Evolutionary conservation across 2,888 invertebrate genomes (phyloP), one percentile per base, ranked within the genome.

Genomic region (Ectropis crepuscularia): DNA sequence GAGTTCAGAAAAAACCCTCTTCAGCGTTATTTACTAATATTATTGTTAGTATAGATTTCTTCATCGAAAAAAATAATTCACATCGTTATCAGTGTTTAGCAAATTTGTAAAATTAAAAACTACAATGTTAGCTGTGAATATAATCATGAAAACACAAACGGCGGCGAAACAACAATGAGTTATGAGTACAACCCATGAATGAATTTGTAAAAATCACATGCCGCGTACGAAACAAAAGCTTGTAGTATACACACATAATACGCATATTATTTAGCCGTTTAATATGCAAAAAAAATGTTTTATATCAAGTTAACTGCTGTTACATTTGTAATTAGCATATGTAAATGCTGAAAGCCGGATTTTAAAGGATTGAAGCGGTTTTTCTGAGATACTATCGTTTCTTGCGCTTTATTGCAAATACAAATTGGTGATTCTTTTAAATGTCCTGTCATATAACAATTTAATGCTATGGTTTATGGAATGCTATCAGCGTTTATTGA

Each of bases 241-340:
- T 37, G 39, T 54, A 55, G 43, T 50, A 59, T 54, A 64, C 63
- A 60, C 59, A 45, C 43, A 6, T 39, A 55, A 57, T 9, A 60
- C 46, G 53, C 61, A 65, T 53, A 57, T 54, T 58, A 65, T 53
- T 57, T 48, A 60, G 53, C 37, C 9, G 47, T 63, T 64, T 61
- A 55, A 61, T 68, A 67, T 68, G 68, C 62, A 64, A 64, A 69
- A 66, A n/a, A 67, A 65, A 64, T 70, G 68, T 63, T 65, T n/a
- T 50, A 47, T 60, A 70, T 71, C 61, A 66, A 61, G 61, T 59
- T 72, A 69, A 72, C 64, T 70, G 66, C 39, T 69, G 69, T 67
- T 68, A 62, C 67, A 54, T 62, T 67, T 55, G 43, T 43, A 61
- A 70, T 72, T 68, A 65, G 61, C 65, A 72, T 72, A 68, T 72